These are phyloP conservation scores for Embiotoca jacksoni DNA, from an alignment of 2,113 vertebrate species.

Conservation along the genomic window DNA sequence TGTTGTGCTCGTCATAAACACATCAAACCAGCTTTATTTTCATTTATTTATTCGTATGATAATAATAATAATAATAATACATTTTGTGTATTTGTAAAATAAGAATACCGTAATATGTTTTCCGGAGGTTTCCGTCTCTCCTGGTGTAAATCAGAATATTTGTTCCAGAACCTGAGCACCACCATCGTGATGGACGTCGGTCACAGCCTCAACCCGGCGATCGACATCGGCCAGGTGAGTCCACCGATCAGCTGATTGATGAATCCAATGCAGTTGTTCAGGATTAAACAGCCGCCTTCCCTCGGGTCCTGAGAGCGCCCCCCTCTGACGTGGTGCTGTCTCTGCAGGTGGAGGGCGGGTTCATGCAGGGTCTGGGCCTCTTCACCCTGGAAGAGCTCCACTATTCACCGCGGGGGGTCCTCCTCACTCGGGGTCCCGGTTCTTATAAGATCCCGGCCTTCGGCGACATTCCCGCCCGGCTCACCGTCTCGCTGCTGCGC, in stretches of 20 bases:
- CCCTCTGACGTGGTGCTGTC: background rate
- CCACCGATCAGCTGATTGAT: background rate
- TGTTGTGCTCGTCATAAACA: too few species aligned
- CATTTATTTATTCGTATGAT: too few species aligned
- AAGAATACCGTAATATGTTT: too few species aligned
- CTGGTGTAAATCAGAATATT: too few species aligned
- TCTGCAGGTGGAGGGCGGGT: conserved; percentile 92
- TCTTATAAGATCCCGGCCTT: conserved; percentile 96
- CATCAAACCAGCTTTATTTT: too few species aligned
- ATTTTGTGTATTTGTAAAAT: too few species aligned
- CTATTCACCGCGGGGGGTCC: conserved; percentile 90
- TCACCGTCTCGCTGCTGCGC: conserved; percentile 92
- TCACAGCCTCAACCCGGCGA: conserved; percentile 94
- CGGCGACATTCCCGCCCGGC: conserved; percentile 91
- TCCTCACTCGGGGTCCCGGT: conserved; percentile 94
- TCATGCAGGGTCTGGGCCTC: conserved; percentile 95
- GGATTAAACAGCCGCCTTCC: too few species aligned
- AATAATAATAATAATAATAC: too few species aligned
- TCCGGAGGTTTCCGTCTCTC: too few species aligned
- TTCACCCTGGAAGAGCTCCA: conserved; percentile 95
- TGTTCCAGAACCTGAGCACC: conserved; percentile 90
- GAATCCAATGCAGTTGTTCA: too few species aligned
- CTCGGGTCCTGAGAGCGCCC: background rate
- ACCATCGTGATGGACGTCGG: conserved; percentile 98
- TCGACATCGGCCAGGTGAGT: conserved; percentile 96